Evolutionary conservation across 2,888 invertebrate species (phyloP).

Genomic region (Eristalis pertinax): DNA sequence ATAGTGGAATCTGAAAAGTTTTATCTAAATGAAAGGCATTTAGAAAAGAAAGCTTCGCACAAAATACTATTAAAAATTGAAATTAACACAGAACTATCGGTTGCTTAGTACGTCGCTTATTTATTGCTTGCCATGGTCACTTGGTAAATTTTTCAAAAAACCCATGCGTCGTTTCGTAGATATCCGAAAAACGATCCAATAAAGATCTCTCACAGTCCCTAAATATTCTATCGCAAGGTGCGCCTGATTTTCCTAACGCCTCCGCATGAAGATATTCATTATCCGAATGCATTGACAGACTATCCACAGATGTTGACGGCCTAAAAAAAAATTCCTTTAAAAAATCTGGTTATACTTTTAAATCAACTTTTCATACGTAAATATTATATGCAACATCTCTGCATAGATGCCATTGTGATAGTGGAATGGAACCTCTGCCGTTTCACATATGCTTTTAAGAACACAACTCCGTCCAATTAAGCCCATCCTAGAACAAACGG

Average conservation of each 20-base stretch:
- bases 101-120: neutral
- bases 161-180: constrained; percentile 15
- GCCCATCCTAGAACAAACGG: constrained; percentile 82
- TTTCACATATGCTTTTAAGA: constrained; percentile 88
- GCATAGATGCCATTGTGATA: constrained; percentile 87
- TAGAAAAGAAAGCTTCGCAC: neutral
- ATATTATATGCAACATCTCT: constrained; percentile 87
- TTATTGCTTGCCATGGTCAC: constrained; percentile 12
- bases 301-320: constrained; percentile 86
- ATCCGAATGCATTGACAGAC: constrained; percentile 84
- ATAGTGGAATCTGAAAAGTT: too few relatives aligned
- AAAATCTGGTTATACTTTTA: neutral
- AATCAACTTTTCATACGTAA: constrained; percentile 84
- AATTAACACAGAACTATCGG: neutral
- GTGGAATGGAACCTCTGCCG: constrained; percentile 86
- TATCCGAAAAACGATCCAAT: constrained; percentile 70
- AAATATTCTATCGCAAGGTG: constrained; percentile 73
- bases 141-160: constrained; percentile 18
- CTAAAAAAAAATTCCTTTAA: constrained; percentile 79
- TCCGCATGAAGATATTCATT: constrained; percentile 88
- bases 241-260: constrained; percentile 82
- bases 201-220: constrained; percentile 72
- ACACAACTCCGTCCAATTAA: constrained; percentile 86
- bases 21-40: too few relatives aligned
- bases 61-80: neutral